Base-by-base conservation (phyloP, 2,888 invertebrate genomes). In the Patella caerulea region DNA sequence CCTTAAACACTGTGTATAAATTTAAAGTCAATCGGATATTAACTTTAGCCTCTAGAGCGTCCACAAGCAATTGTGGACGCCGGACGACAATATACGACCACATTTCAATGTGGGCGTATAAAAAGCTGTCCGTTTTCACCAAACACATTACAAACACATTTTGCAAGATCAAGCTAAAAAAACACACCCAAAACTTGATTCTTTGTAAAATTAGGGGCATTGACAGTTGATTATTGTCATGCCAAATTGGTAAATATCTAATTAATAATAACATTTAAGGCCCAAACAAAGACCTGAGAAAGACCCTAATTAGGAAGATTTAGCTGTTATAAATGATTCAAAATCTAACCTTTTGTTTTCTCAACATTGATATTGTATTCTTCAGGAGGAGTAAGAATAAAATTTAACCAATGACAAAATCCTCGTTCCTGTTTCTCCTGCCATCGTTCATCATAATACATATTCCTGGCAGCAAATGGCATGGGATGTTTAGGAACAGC, bases 371-470 rank as follows among this genome's bases (percentile, higher is more conserved):
- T 80, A 75, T 83, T 81, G 73, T 87, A 86, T 34, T 91, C 91
- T 76, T 91, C 92, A 15, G 91, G 89, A 3, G 92, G 92, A 2
- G 92, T 92, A 12, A 93, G 86, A 29, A 92, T 88, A 83, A 91
- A 92, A 85, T 93, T 93, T 19, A 93, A 87, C 92, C 92, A 92
- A 73, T 89, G 88, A 0, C 90, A 89, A 83, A 92, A 92, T 9
- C 92, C 92, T 52, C 88, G 81, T 78, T 92, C 92, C 79, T 92
- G 92, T 81, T 93, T 93, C 82, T 92, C 92, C 84, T 91, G 90
- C 93, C 93, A 93, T 15, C 91, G 83, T 81, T 92, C 92, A 85
- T 93, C 92, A 84, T 92, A 93, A 85, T 91, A 92, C 86, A 91
- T 89, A 84, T 92, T 92, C 80, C 89, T 91, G 71, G 90, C 87